Base-by-base conservation (phyloP, 2,797 vertebrate genomes). In the Enoplosus armatus region DNA sequence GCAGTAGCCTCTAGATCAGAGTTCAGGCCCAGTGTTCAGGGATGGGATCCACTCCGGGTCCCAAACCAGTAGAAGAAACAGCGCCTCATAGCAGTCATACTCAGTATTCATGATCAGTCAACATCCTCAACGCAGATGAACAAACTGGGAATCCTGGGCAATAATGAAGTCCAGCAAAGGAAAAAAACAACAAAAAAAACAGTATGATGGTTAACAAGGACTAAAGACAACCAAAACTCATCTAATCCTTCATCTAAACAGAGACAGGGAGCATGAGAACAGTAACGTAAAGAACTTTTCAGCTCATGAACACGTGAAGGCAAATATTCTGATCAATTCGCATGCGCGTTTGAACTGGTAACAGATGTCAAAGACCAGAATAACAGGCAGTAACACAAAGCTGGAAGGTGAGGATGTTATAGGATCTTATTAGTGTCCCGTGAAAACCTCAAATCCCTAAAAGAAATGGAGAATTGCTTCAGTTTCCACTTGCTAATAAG, bases 1-100 rank as follows among this genome's bases (percentile, higher is more conserved):
- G 80, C 77, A 80, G 75, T n/a, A 59, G 48, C 55, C 67, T 82
- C 27, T 11, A 22, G 61, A 62, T 67, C 79, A 84, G 66, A 75
- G 80, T 75, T 86, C 77, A 76, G 33, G 72, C 37, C 58, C 68
- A 69, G 39, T 29, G 39, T 60, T 58, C 48, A 11, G 31, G 41
- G 15, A 72, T 60, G 26, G 58, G 45, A 70, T 75, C 62, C 8
- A 24, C 24, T 72, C 20, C 2, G 67, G 11, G 59, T 70, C 59
- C 60, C 47, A 27, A 35, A 61, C 39, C 51, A 59, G 66, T 27
- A 61, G 20, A 72, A 53, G 51, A 67, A 84, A 65, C 47, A 59
- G 35, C 26, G 0, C 22, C 53, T 76, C n/a, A 55, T 33, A 70
- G 39, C 45, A 75, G 54, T 45, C 63, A 60, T 8, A 37, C 26